phyloP scores from a whole-genome alignment of 1,140 invertebrate species.

The Rhopalosiphum maidis region DNA sequence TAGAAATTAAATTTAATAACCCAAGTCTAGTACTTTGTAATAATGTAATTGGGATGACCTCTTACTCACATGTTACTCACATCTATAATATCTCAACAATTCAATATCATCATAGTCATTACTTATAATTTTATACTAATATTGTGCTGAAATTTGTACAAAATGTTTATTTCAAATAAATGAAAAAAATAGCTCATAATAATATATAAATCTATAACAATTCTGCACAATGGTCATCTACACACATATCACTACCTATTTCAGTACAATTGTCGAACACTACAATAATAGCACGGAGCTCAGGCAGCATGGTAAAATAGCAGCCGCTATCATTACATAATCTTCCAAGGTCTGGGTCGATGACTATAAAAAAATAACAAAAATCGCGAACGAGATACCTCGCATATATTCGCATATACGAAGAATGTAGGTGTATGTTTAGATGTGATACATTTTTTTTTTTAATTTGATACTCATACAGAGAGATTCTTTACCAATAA shows the following conservation, averaged over 20 bases:
- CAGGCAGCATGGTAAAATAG: not conserved
- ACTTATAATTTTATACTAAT: too few species aligned
- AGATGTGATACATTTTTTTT: not conserved
- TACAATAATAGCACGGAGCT: not conserved
- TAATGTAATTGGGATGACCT: too few species aligned
- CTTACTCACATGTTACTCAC: too few species aligned
- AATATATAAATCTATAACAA: not conserved
- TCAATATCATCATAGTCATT: too few species aligned
- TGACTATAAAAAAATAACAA: slow-evolving; percentile 21
- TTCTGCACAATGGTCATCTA: too few species aligned
- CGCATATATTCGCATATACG: not conserved
- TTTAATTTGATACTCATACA: not conserved
- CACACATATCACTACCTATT: not conserved
- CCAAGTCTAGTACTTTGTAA: too few species aligned
- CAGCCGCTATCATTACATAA: not conserved
- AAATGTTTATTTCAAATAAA: too few species aligned
- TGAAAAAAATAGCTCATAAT: not conserved
- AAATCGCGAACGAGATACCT: not conserved
- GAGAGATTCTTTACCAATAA: not conserved
- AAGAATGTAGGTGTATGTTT: not conserved
- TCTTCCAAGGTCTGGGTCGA: slow-evolving; percentile 26
- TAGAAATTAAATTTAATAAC: too few species aligned
- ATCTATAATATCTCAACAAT: too few species aligned
- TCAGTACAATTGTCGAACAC: not conserved
- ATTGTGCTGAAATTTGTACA: too few species aligned